Evolutionary conservation across 2,888 invertebrate genomes (phyloP), one percentile per base, ranked within the genome.

Genomic region (Itoplectis maculator): DNA sequence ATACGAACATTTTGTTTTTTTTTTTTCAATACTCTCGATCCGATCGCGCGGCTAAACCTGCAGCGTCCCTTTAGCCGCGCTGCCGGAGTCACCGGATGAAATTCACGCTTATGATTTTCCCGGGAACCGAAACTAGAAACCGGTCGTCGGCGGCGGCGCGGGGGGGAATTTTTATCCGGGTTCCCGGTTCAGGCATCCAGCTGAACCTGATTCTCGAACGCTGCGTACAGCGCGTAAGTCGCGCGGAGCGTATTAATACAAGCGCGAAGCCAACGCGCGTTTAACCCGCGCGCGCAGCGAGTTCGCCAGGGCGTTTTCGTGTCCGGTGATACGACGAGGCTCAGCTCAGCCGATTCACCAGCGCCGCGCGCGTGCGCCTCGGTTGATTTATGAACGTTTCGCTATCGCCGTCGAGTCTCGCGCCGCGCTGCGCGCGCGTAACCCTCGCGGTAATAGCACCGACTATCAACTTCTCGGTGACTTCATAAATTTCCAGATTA

Each of bases 151-250:
- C n/a, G n/a, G n/a, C n/a, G n/a, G n/a, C n/a, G n/a, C n/a, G n/a
- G 20, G 18, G 18, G n/a, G 29, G 5, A 29, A 65, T 63, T 65
- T 66, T 65, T 56, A 42, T 54, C 59, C 42, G 37, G 51, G 35
- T 15, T 54, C 23, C 61, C 23, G 35, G 29, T 61, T 54, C 79
- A 42, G 51, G 74, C 63, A 78, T 78, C 63, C 70, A 54, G 70
- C 59, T 66, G 72, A 66, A 73, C 47, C 79, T 59, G 66, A 79
- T 69, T 69, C 40, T 37, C 54, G 69, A 5, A 29, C 59, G 54
- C 40, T 49, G 47, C n/a, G n/a, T 49, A 18, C 18, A 18, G 2
- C 61, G 23, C 61, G 35, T 69, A 69, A 40, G 59, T 68, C 11
- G 35, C 11, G 35, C 15, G 47, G 65, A 47, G 45, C 8, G 66